Evolutionary conservation across 1,140 invertebrate species (phyloP).

Genomic region (Tribolium castaneum): DNA sequence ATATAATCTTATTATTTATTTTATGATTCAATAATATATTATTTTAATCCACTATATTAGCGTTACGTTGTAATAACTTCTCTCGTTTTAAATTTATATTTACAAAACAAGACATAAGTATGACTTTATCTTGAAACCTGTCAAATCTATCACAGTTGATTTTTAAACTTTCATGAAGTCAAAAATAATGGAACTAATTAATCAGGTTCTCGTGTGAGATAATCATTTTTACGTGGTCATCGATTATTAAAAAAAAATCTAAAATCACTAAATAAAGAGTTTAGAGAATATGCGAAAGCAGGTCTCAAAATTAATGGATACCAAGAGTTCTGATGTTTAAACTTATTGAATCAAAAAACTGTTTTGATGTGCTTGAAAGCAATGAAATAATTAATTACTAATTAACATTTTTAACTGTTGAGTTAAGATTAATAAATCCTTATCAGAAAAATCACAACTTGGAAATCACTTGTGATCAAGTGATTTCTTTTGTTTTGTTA

Average conservation of each 20-base stretch:
- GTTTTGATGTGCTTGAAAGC: background rate
- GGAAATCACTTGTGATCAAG: background rate
- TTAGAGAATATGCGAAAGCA: no score
- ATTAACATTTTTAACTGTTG: background rate
- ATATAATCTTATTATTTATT: background rate
- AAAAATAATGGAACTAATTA: background rate
- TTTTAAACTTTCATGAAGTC: background rate
- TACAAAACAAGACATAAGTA: background rate
- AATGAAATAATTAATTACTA: background rate
- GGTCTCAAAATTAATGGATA: no score
- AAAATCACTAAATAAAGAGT: background rate
- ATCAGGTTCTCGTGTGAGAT: background rate
- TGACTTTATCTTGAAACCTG: background rate
- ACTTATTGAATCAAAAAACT: no score
- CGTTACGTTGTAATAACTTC: no score
- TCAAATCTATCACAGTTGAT: background rate
- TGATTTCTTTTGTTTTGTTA: background rate
- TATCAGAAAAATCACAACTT: background rate
- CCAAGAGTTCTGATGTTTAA: background rate
- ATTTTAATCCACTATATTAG: no score
- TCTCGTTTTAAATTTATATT: background rate
- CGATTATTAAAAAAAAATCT: no score
- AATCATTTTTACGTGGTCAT: no score
- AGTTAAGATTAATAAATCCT: background rate
- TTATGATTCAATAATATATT: no score